These are phyloP conservation scores for Alouatta palliata DNA, from an alignment of 2,113 vertebrate genomes.

Conservation along the genomic window DNA sequence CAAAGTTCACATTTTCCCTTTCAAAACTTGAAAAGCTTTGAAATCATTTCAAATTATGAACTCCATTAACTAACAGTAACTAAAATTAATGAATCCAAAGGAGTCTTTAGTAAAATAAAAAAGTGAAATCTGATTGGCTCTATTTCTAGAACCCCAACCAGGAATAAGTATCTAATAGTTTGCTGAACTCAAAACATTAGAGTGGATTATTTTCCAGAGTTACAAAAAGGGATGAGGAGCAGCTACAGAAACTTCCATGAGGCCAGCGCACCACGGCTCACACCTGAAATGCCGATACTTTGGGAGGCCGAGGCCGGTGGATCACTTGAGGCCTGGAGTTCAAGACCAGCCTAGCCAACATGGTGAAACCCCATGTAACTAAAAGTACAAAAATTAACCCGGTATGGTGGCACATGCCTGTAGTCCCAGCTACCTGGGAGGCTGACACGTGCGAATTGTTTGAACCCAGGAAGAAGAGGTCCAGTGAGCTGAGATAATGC, in stretches of 20 bases:
- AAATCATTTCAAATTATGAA: slow-evolving; percentile 5
- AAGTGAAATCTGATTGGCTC: background rate
- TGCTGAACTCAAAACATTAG: background rate
- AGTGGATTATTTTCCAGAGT: background rate
- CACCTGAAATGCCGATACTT: too few relatives aligned
- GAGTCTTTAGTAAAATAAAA: background rate
- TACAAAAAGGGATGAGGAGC: background rate
- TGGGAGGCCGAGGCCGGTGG: too few relatives aligned
- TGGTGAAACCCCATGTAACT: too few relatives aligned
- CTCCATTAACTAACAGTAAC: background rate
- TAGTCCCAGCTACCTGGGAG: too few relatives aligned
- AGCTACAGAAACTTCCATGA: background rate
- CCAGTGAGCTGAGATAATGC: too few relatives aligned
- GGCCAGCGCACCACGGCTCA: too few relatives aligned
- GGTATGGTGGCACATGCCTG: too few relatives aligned
- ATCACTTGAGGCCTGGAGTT: too few relatives aligned
- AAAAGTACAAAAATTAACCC: too few relatives aligned
- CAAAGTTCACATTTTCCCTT: slow-evolving; percentile 34
- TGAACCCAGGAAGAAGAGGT: too few relatives aligned
- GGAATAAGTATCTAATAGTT: slow-evolving; percentile 10
- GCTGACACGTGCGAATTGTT: too few relatives aligned
- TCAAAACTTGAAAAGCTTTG: slow-evolving; percentile 2
- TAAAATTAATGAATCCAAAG: background rate
- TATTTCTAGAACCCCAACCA: background rate
- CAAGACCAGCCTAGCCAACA: too few relatives aligned